phyloP scores from a whole-genome alignment of 1,140 invertebrate species.

The Leucophenga varia region DNA sequence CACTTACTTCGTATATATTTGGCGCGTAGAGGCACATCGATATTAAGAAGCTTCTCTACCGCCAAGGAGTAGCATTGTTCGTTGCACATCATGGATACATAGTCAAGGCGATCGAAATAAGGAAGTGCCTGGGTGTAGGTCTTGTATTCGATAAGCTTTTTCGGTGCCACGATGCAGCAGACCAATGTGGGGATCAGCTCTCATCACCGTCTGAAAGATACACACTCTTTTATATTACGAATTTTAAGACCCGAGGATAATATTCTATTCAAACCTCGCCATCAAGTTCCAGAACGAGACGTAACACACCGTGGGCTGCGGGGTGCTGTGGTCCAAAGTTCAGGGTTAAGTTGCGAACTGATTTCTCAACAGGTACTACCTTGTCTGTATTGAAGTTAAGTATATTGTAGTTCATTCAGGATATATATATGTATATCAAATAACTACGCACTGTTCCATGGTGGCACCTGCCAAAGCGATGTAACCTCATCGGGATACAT shows the following conservation, averaged over 20 bases:
- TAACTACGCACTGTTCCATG: constrained; percentile 63
- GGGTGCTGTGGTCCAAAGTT: constrained; percentile 99
- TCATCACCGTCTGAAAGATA: constrained; percentile 70
- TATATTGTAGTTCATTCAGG: no score
- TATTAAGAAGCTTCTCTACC: constrained; percentile 94
- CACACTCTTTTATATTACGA: no score
- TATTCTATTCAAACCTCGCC: constrained; percentile 91
- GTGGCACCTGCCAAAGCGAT: constrained; percentile 64
- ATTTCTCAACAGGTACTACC: constrained; percentile 64
- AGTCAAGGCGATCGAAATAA: constrained; percentile 98
- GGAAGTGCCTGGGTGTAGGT: constrained; percentile 96
- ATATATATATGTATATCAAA: no score
- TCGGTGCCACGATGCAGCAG: constrained; percentile 95
- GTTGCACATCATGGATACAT: constrained; percentile 99
- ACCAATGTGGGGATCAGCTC: constrained; percentile 94
- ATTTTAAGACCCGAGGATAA: no score
- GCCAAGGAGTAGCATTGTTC: constrained; percentile 96
- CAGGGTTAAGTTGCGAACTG: constrained; percentile 80
- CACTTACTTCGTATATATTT: constrained; percentile 88
- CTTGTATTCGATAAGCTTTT: constrained; percentile 98
- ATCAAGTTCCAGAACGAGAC: constrained; percentile 91
- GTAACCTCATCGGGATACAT: constrained; percentile 69
- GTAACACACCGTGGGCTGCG: constrained; percentile 95
- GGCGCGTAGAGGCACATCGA: constrained; percentile 89
- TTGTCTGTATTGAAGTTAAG: no score